Base-by-base conservation (phyloP, 1,140 invertebrate species). In the Lepeophtheirus salmonis region DNA sequence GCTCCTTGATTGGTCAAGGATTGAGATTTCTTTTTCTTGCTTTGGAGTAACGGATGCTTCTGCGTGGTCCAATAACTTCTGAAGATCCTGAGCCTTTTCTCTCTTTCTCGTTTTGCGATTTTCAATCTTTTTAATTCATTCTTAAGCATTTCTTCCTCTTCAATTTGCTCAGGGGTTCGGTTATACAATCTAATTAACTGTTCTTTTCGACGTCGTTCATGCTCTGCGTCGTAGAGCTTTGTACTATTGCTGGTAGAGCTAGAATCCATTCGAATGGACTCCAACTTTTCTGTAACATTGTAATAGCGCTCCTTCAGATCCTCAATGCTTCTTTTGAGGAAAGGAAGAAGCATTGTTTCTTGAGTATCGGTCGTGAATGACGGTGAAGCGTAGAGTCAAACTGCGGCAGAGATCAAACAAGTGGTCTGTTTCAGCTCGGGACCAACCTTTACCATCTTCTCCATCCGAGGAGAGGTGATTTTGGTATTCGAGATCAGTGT, bases 81-180 rank as follows among this genome's bases (percentile, higher is more conserved):
- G 92, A 50, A 98, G 74, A 75, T 98, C 94, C 75, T 97, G 91
- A 0, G 92, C 94, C 70, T 97, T 97, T 67, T 89, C 83, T 69
- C 97, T 94, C 50, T 94, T 77, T 70, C 97, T 94, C 67, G 90
- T 89, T 71, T 97, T 97, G n/a, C 92, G 75, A 13, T 87, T 82
- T 71, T 98, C 94, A 64, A 98, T 98, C 70, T 95, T 96, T 66
- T 83, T 64, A 96, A 70, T 73, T 97, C 92, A 41, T 82, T 76
- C 12, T 94, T 70, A 1, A 98, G 73, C 68, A 83, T 84, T 75
- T 94, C 87, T 70, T 98, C 95, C 72, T 98, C 95, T 70, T 97
- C 91, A 59, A 89, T 86, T 77, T 97, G 88, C 72, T 97, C 87
- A 55, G 82, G 80, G 41, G 90, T 97, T 65, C 92, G 77, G 65